Evolutionary conservation across 2,888 invertebrate genomes (phyloP), one percentile per base, ranked within the genome.

Genomic region (Rhimphoctona megacephalus): DNA sequence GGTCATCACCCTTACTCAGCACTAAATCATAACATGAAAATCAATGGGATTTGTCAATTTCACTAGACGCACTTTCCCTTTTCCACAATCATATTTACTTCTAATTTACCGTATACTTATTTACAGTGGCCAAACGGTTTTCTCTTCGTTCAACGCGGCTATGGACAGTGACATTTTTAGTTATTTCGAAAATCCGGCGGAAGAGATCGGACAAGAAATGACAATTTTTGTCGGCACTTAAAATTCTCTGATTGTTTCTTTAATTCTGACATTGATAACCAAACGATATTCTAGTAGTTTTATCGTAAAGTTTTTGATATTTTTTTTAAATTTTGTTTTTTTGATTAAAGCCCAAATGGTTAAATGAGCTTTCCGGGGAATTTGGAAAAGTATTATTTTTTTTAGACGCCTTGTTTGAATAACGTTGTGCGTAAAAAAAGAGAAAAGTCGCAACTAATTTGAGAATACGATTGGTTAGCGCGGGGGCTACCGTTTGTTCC

Each of bases 1-100:
- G 88, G 89, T 89, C 64, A 33, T 77, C 33, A 88, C 86, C 80
- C 61, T 17, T 30, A 30, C 30, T 61, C 77, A 78, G 81, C 84
- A 83, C 89, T 90, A 90, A 90, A 90, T 90, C 89, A 88, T 85
- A 52, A 80, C 72, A 69, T 54, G 52, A 73, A 67, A 83, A 67
- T 79, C 43, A 73, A 79, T 67, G 14, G 61, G 25, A 46, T 66
- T 64, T 30, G 30, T 49, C 39, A 39, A 36, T 43, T 72, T 22
- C 49, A 39, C 49, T 61, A 3, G 61, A 30, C 25, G 25, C 14
- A 22, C 69, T 43, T 43, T 69, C 25, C 54, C 36, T 69, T 79
- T 67, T 43, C 5, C 30, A 22, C 4, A 64, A 66, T 66, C 22
- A 76, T 61, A 43, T 57, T 57, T 57, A 11, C 25, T 25, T 25